These are phyloP conservation scores for Chamaea fasciata DNA, from an alignment of 2,113 vertebrate species.

Conservation along the genomic window DNA sequence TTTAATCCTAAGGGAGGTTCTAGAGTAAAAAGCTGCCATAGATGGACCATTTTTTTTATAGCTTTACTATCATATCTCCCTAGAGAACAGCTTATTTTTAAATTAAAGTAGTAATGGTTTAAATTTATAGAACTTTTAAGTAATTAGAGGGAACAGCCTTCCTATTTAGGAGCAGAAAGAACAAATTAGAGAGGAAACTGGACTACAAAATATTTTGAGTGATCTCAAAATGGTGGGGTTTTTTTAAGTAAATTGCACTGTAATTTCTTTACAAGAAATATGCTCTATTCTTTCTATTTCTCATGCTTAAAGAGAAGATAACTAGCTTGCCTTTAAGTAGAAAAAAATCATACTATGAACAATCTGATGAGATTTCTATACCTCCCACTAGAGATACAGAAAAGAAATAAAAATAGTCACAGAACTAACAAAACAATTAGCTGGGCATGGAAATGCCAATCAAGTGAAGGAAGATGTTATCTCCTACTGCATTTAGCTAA, in stretches of 20 bases:
- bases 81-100: background rate
- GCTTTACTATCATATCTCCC: background rate
- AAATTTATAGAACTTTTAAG: background rate
- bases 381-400: background rate
- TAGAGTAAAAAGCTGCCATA: background rate
- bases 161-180: background rate
- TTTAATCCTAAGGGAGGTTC: background rate
- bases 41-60: background rate
- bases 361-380: background rate
- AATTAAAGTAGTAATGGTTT: background rate
- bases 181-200: background rate
- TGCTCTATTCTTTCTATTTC: background rate
- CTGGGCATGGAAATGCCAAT: background rate
- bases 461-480: background rate
- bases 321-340: background rate
- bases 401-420: background rate
- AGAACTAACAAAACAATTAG: background rate
- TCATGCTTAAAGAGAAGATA: background rate
- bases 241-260: background rate
- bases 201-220: background rate
- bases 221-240: background rate
- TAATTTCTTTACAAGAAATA: background rate
- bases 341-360: accelerated
- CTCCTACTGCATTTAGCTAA: background rate
- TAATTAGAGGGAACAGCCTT: background rate